A percentile compares a stretch with the other conserved stretches of the same genome.
phyloP scores from a whole-genome alignment of 1,140 invertebrate species.

The Zeugodacus cucurbitae region DNA sequence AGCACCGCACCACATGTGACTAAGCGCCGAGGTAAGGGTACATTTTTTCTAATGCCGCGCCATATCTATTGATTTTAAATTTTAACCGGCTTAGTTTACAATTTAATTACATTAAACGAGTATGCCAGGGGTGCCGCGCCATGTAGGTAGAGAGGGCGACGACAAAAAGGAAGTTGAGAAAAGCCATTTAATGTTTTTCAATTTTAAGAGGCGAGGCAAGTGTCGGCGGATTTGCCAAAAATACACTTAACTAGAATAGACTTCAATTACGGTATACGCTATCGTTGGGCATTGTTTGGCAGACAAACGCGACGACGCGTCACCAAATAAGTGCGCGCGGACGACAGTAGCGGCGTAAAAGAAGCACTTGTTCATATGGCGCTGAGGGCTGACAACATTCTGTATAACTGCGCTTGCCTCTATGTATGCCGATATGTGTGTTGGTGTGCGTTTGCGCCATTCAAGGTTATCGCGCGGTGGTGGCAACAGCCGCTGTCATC shows the following conservation, averaged over 20 bases:
- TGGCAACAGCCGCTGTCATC: background rate
- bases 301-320: background rate
- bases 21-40: background rate
- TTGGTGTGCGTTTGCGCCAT: background rate
- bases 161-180: background rate
- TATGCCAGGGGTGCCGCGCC: background rate
- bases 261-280: background rate
- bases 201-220: background rate
- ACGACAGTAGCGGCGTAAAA: background rate
- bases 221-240: background rate
- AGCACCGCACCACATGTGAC: background rate
- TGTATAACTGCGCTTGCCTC: background rate
- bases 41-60: background rate
- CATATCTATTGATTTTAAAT: background rate
- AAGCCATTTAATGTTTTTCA: background rate
- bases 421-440: background rate
- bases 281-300: background rate
- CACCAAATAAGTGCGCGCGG: too few relatives aligned
- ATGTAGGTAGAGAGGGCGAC: background rate
- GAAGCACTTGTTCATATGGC: background rate
- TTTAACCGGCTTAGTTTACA: background rate
- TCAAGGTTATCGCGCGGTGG: background rate
- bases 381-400: background rate
- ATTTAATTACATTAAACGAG: constrained; percentile 16
- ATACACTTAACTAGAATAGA: background rate